phyloP scores from a whole-genome alignment of 92 coral and sea anemone genomes.

The Nematostella vectensis region DNA sequence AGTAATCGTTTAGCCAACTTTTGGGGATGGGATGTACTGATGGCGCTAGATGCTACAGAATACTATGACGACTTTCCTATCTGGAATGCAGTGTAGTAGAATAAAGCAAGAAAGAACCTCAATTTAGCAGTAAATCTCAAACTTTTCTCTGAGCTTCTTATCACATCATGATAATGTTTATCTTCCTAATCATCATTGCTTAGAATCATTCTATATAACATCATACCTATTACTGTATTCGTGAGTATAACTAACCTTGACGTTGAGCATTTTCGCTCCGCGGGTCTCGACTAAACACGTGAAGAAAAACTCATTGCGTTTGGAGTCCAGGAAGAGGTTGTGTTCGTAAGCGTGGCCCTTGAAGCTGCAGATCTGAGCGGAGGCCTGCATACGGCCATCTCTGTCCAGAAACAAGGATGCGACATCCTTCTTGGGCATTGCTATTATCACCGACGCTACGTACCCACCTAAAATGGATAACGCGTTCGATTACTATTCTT shows the following conservation, averaged over 20 bases:
- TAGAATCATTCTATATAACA: constrained; percentile 14
- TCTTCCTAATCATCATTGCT: no score
- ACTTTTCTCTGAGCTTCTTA: no score
- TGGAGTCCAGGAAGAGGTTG: constrained; percentile 74
- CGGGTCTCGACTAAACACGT: constrained; percentile 55
- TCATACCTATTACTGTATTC: no score
- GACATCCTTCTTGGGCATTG: constrained; percentile 46
- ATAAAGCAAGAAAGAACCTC: no score
- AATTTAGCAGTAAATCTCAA: no score
- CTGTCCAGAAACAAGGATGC: constrained; percentile 29
- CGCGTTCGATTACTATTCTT: no score
- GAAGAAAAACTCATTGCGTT: constrained; percentile 61
- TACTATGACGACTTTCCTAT: no score
- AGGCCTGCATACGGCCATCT: constrained; percentile 20
- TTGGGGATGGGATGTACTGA: no score
- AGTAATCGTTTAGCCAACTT: no score
- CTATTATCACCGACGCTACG: constrained; percentile 49
- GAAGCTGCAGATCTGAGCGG: constrained; percentile 39
- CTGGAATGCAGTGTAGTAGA: no score
- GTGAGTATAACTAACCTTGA: constrained; percentile 18
- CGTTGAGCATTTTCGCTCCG: constrained; percentile 24
- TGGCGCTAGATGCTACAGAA: no score
- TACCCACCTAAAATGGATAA: constrained; percentile 69
- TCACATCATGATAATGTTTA: no score
- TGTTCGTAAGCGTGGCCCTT: constrained; percentile 60